phyloP scores from a whole-genome alignment of 1,140 invertebrate genomes.

The Aporrectodea caliginosa region DNA sequence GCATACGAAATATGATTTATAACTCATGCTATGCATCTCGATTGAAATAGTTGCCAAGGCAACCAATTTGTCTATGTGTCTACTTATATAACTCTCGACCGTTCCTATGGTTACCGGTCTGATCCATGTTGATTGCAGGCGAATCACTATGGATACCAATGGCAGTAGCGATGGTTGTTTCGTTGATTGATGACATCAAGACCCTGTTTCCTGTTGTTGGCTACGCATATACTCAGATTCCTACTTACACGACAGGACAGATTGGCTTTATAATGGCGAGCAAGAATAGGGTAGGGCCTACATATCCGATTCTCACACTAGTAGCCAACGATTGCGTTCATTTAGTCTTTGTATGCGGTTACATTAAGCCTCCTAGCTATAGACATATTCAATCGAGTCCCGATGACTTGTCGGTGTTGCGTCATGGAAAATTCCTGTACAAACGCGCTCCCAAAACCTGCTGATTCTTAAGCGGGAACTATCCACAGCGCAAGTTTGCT shows the following conservation, averaged over 20 bases:
- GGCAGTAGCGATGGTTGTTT: constrained; percentile 48
- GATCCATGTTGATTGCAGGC: constrained; percentile 55
- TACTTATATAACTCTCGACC: not conserved
- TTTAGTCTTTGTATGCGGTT: no score
- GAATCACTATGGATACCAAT: constrained; percentile 83
- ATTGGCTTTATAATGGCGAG: constrained; percentile 87
- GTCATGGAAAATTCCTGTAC: no score
- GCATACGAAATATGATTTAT: no score
- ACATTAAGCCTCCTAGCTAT: no score
- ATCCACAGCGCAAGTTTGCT: no score
- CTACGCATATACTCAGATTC: constrained; percentile 79
- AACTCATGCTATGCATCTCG: not conserved
- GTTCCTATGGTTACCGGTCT: not conserved
- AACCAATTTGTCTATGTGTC: not conserved
- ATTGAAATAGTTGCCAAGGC: not conserved
- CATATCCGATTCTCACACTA: no score
- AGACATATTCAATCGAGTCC: no score
- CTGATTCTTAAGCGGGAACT: no score
- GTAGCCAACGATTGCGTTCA: no score
- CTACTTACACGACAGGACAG: constrained; percentile 92
- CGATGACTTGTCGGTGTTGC: no score
- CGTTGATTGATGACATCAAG: constrained; percentile 71
- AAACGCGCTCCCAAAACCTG: no score
- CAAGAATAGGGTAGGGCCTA: constrained; percentile 1
- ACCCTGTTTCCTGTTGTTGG: constrained; percentile 70